phyloP scores from a whole-genome alignment of 1,140 invertebrate species.

The Hyphantria cunea region DNA sequence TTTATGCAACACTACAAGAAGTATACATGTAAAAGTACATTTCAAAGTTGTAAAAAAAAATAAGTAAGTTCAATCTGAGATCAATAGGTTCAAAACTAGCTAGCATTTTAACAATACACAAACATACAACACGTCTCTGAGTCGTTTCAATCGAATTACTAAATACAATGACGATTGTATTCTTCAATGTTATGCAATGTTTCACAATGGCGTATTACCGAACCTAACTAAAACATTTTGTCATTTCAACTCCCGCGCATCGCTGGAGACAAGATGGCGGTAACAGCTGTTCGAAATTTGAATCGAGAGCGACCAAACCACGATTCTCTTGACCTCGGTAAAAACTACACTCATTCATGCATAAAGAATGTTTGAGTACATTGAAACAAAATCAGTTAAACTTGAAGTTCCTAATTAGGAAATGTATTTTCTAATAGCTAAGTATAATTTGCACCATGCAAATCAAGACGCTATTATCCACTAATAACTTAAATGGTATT shows the following conservation, averaged over 20 bases:
- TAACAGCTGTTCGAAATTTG: conserved; percentile 40
- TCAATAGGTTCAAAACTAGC: too few relatives aligned
- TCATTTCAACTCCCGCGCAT: conserved; percentile 2
- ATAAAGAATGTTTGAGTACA: conserved; percentile 7
- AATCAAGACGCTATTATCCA: too few relatives aligned
- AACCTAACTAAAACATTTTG: conserved; percentile 9
- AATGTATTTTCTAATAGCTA: too few relatives aligned
- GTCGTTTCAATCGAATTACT: conserved; percentile 1
- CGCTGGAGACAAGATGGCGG: conserved; percentile 16
- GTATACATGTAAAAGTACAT: too few relatives aligned
- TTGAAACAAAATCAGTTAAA: background rate
- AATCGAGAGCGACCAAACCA: conserved; percentile 36
- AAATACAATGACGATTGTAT: conserved; percentile 4
- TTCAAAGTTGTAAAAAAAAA: too few relatives aligned
- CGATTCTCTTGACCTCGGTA: conserved; percentile 42
- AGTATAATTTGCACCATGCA: too few relatives aligned
- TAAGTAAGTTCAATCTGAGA: too few relatives aligned
- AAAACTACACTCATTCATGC: conserved; percentile 42
- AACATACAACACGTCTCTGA: background rate
- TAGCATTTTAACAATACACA: background rate
- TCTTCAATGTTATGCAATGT: conserved; percentile 4
- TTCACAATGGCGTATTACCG: conserved; percentile 8
- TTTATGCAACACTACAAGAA: too few relatives aligned
- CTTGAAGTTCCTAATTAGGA: background rate
- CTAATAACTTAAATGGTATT: too few relatives aligned